Evolutionary conservation across 2,797 vertebrate genomes (phyloP).

Genomic region (Miichthys miiuy): DNA sequence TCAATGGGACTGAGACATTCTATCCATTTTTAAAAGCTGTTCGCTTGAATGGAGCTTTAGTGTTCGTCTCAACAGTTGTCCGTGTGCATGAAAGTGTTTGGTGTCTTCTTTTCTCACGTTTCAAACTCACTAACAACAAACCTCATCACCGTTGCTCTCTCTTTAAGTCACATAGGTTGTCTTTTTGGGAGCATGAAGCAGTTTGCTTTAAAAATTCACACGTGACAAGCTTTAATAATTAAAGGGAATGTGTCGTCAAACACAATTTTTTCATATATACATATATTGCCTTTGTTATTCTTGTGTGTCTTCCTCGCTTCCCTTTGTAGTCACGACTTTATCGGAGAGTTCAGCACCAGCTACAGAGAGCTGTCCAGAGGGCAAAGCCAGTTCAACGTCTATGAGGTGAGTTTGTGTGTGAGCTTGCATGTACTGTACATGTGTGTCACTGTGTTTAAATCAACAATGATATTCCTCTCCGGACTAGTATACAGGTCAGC

Average conservation of each 20-base stretch:
- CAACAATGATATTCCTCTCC: neutral
- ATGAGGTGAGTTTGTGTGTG: constrained; percentile 88
- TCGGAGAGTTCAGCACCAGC: constrained; percentile 98
- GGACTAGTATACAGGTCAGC: neutral
- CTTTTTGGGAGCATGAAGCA: neutral
- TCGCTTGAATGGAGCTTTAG: neutral
- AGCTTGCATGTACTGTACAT: neutral
- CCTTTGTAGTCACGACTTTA: constrained; percentile 93
- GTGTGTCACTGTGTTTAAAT: neutral
- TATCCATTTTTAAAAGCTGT: constrained; percentile 11
- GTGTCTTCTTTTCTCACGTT: neutral
- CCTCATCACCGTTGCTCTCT: neutral
- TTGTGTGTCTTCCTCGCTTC: neutral
- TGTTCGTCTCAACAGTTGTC: neutral
- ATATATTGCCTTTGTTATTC: neutral
- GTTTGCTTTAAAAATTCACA: constrained; percentile 2
- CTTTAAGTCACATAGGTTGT: neutral
- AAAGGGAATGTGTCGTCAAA: neutral
- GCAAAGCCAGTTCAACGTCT: constrained; percentile 97
- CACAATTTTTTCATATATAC: neutral
- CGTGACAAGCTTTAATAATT: neutral
- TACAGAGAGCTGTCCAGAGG: constrained; percentile 96
- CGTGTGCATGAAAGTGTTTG: neutral
- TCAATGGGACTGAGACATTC: constrained; percentile 5
- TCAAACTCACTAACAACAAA: constrained; percentile 5